Evolutionary conservation across 2,113 vertebrate species (phyloP).

Genomic region (Tricholaema leucomelas): DNA sequence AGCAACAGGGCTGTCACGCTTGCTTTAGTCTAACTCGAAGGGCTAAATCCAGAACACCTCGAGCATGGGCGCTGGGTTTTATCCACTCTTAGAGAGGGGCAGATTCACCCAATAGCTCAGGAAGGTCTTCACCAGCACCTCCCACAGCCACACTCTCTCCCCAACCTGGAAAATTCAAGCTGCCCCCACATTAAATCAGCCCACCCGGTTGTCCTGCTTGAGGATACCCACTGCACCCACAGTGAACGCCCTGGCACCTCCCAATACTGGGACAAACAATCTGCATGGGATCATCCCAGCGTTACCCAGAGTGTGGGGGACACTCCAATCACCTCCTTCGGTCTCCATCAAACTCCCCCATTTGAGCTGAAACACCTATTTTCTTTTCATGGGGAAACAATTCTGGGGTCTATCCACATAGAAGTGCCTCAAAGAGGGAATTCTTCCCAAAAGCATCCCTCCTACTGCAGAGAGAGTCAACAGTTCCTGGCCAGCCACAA

Average conservation of each 20-base stretch:
- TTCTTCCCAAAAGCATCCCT: background rate
- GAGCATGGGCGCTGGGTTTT: background rate
- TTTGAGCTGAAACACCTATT: background rate
- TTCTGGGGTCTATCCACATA: background rate
- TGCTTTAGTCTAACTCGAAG: background rate
- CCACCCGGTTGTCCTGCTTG: background rate
- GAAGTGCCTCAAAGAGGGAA: background rate
- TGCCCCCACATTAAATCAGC: rapidly evolving
- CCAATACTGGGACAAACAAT: background rate
- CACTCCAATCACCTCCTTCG: background rate
- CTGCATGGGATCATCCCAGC: rapidly evolving
- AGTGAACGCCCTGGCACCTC: rapidly evolving
- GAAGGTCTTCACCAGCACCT: background rate
- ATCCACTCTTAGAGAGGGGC: background rate
- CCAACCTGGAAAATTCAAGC: background rate
- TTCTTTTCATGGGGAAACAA: background rate
- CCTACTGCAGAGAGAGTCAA: background rate
- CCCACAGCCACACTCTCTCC: background rate
- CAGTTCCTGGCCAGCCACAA: background rate
- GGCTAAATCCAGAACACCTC: background rate
- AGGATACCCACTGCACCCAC: rapidly evolving
- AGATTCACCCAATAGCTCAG: background rate
- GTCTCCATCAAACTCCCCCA: background rate
- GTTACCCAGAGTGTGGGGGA: background rate
- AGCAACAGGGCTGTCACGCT: background rate